Conservation (phyloP, 2,797 vertebrate genomes). For the Eulemur rubriventer region DNA sequence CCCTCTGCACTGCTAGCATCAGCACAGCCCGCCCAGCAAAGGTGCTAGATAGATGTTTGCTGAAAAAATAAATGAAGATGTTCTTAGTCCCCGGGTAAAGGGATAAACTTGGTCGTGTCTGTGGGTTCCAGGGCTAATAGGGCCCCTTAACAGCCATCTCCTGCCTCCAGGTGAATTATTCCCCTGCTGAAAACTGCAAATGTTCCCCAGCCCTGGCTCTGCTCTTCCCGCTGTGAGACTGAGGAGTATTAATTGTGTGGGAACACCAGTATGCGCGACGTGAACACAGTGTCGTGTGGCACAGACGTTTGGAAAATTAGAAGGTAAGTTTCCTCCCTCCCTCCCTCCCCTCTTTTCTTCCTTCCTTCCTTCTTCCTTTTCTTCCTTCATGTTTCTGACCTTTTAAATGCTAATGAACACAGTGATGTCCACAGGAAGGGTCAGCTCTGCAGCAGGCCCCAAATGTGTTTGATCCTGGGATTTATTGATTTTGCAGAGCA, state of each 20-base stretch:
- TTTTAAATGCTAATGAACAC: neutral
- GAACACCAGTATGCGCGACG: fast-evolving
- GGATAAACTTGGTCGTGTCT: neutral
- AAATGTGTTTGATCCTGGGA: constrained; percentile 27
- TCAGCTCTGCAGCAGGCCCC: neutral
- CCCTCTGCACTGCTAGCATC: neutral
- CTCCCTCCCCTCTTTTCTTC: neutral
- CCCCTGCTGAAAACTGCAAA: neutral
- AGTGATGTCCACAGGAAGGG: neutral
- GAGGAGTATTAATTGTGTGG: neutral
- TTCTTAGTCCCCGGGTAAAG: neutral
- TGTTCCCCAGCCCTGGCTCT: neutral
- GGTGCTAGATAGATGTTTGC: neutral
- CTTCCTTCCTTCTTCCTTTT: neutral
- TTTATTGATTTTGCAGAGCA: constrained; percentile 33
- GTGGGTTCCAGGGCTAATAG: neutral
- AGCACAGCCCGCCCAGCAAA: neutral
- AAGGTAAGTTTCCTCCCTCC: neutral
- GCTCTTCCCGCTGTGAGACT: neutral
- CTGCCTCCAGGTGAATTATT: neutral
- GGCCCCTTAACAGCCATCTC: neutral
- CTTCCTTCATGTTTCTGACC: neutral
- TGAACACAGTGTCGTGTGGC: neutral
- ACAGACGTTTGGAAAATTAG: neutral
- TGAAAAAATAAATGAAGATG: neutral